Evolutionary conservation across 2,113 vertebrate species (phyloP), one percentile per base, ranked within the genome.

Genomic region (Haemorhous mexicanus): DNA sequence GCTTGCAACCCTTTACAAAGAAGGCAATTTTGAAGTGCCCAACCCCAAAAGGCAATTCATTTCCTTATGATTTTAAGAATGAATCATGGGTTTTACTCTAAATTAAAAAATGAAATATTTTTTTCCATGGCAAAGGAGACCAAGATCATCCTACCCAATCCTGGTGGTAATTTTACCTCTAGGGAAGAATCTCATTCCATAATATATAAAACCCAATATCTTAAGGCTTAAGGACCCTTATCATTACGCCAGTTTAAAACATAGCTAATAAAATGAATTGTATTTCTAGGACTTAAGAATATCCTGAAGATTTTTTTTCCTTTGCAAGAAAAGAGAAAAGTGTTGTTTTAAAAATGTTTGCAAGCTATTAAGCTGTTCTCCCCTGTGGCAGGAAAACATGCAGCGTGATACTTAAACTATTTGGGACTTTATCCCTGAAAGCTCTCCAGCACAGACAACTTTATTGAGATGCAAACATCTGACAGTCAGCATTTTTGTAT

Each of bases 401-500:
- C 74, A 93, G 78, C 11, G 2, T 73, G 88, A 83, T 90, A 95
- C 39, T 84, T 95, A 79, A 94, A 52, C 95, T 97, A 87, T 96
- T 97, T 89, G 89, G 72, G 68, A 96, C 91, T 97, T 97, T 95
- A 97, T 92, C 96, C 95, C 84, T 50, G 83, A 96, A 91, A 90
- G 81, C 74, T 84, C 61, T 92, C 86, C 81, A 94, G 86, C 88
- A 95, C 94, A 91, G 94, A 95, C 94, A 97, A 75, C 70, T 74
- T 95, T 86, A 94, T 26, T 96, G 93, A 97, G 84, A 95, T 95
- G 86, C 95, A 97, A 97, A 97, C 84, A 95, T 96, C 89, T 92
- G 56, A 97, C 95, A 96, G 96, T 97, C 97, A 98, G 96, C 96
- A 90, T 95, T 97, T 97, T 95, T 91, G 89, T 63, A 90, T 37